A percentile compares a stretch with the other conserved stretches of the same genome.
Evolutionary conservation across 2,797 vertebrate species (phyloP).

Genomic region (Gallinago stenura): DNA sequence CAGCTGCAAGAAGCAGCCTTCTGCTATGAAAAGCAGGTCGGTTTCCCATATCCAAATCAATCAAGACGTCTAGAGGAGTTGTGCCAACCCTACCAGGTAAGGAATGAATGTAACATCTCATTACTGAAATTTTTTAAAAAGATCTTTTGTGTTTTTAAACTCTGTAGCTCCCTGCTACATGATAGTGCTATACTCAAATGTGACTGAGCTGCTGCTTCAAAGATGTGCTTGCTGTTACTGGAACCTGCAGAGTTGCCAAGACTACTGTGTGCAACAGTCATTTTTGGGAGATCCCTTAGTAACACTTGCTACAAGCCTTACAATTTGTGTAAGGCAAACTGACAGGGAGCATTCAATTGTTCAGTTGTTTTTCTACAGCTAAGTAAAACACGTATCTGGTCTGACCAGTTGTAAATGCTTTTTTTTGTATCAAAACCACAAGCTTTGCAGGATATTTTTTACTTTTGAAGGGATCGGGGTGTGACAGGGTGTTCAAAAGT

Average conservation of each 20-base stretch:
- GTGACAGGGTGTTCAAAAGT: background rate
- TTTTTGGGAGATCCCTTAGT: background rate
- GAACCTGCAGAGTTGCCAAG: background rate
- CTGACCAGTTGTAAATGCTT: background rate
- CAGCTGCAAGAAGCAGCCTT: background rate
- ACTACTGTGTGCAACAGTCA: background rate
- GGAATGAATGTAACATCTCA: background rate
- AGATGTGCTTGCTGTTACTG: background rate
- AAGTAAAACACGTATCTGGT: background rate
- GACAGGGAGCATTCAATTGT: background rate
- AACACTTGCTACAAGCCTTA: background rate
- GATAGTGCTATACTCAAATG: background rate
- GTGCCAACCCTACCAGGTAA: background rate
- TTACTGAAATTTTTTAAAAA: background rate
- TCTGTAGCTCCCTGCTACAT: rapidly evolving
- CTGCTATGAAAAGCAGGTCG: background rate
- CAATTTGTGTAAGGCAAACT: background rate
- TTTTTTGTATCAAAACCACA: background rate
- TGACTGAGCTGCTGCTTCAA: background rate
- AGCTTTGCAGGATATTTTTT: background rate
- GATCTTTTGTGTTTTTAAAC: background rate
- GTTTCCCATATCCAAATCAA: background rate
- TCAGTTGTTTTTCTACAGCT: background rate
- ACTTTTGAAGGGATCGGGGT: background rate
- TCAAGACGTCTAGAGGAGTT: background rate